Percentiles rank a stretch among this genome's conserved stretches.
Evolutionary conservation across 1,140 invertebrate species (phyloP).

Genomic region (Drosophila erecta): DNA sequence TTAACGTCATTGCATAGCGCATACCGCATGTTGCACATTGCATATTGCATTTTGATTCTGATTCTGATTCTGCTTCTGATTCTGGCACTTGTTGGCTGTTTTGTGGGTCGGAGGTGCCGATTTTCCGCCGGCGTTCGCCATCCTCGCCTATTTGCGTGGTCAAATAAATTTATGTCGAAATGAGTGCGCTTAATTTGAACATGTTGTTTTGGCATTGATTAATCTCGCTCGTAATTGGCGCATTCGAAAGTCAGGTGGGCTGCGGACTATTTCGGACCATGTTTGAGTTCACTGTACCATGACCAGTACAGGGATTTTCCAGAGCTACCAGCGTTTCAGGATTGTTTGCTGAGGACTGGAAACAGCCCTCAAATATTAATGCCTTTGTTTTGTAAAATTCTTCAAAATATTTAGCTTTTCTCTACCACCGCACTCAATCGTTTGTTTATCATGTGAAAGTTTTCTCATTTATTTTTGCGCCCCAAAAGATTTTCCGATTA

Average conservation of each 20-base stretch:
- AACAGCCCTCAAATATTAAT: neutral
- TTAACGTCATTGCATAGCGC: conserved; percentile 59
- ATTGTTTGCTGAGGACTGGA: neutral
- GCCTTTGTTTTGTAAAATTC: neutral
- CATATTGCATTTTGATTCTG: conserved; percentile 27
- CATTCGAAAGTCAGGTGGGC: conserved; percentile 44
- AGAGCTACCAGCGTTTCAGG: too few species aligned
- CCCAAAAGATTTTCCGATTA: conserved; percentile 64
- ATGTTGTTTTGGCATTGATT: conserved; percentile 79
- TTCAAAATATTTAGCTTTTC: too few species aligned
- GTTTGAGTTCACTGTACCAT: conserved; percentile 15
- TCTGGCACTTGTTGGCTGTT: conserved; percentile 75
- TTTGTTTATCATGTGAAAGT: conserved; percentile 61
- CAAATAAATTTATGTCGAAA: conserved; percentile 76
- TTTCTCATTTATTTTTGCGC: conserved; percentile 34
- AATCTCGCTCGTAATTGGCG: conserved; percentile 73
- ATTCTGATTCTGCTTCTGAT: conserved; percentile 11
- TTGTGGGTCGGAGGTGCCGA: conserved; percentile 13
- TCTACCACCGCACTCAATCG: conserved; percentile 34
- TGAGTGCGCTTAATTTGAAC: conserved; percentile 73
- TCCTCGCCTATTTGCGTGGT: conserved; percentile 43
- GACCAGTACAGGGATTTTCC: too few species aligned
- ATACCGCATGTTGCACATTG: conserved; percentile 32
- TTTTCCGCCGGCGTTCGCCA: conserved; percentile 6
- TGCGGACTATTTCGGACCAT: neutral